Conservation (phyloP, 2,797 vertebrate genomes). For the Chromobotia macracanthus region DNA sequence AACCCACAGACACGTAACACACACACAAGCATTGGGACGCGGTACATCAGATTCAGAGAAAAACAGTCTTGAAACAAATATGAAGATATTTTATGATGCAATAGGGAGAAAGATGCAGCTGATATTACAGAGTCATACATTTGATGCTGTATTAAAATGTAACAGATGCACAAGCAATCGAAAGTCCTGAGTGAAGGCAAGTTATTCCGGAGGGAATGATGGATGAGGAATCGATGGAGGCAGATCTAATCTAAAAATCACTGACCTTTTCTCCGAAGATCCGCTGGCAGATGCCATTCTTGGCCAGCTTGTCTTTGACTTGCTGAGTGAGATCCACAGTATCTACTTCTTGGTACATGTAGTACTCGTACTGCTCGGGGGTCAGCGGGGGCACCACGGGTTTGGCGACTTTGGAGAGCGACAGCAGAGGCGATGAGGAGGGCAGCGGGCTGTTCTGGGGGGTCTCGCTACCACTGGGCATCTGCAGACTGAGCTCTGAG, state of each 20-base stretch:
- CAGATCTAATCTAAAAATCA: conserved; percentile 27
- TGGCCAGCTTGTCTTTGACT: conserved; percentile 91
- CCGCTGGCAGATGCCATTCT: conserved; percentile 91
- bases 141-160: conserved; percentile 33
- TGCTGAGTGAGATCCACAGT: conserved; percentile 89
- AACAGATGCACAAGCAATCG: background rate
- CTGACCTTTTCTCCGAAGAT: conserved; percentile 92
- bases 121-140: conserved; percentile 27
- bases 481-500: conserved; percentile 83
- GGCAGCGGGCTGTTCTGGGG: conserved; percentile 87
- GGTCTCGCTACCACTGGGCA: conserved; percentile 83
- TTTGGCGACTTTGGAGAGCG: conserved; percentile 82
- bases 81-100: conserved; percentile 47
- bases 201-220: background rate
- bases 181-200: background rate
- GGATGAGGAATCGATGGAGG: background rate
- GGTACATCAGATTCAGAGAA: conserved; percentile 40
- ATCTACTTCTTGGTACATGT: conserved; percentile 93
- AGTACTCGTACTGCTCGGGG: conserved; percentile 90
- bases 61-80: conserved; percentile 48
- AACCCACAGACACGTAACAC: conserved; percentile 42
- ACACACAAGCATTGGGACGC: conserved; percentile 23
- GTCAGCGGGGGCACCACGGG: conserved; percentile 84
- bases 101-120: conserved; percentile 43
- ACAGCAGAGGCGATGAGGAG: conserved; percentile 77